Evolutionary conservation across 2,888 invertebrate species (phyloP), one percentile per base, ranked within the genome.

Genomic region (Epirrhoe alternata): DNA sequence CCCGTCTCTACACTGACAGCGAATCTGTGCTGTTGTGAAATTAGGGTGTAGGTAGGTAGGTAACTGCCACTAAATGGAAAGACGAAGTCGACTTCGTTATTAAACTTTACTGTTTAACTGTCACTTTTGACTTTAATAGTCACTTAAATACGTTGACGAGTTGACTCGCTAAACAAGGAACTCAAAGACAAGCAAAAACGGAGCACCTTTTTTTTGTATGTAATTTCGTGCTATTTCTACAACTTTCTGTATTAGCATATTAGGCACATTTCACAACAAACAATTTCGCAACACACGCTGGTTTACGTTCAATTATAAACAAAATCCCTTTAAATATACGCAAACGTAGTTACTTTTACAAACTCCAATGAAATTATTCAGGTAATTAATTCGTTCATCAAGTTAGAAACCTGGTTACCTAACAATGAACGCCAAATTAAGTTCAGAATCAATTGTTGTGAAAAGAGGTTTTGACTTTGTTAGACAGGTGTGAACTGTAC

Each of bases 351-450:
- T 80, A 82, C 85, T 84, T 84, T 80, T 74, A 72, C 77, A 73
- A 75, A 77, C 76, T 78, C 78, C 74, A 75, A 75, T 78, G 72
- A 75, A 74, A 80, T 83, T 80, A 79, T 75, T 79, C 76, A 75
- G 75, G 76, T 84, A 84, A 84, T 85, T 84, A 85, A 82, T 84
- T 82, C 77, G 77, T 75, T 86, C 84, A 86, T 84, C 82, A 83
- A 86, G 77, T 85, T 80, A 80, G 79, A 79, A 82, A 80, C 85
- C 80, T 78, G 74, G 79, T 80, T 79, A 72, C 79, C 74, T 81
- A 83, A 86, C 82, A 85, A 79, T 77, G 74, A 74, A 75, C 67
- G 77, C 73, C 75, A 72, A 82, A 81, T 77, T 77, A 66, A 73
- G 73, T 70, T 72, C 70, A 77, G 68, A 47, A 74, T 74, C 70